These are phyloP conservation scores for Tholera decimalis DNA, from an alignment of 2,888 invertebrate species.

Conservation along the genomic window DNA sequence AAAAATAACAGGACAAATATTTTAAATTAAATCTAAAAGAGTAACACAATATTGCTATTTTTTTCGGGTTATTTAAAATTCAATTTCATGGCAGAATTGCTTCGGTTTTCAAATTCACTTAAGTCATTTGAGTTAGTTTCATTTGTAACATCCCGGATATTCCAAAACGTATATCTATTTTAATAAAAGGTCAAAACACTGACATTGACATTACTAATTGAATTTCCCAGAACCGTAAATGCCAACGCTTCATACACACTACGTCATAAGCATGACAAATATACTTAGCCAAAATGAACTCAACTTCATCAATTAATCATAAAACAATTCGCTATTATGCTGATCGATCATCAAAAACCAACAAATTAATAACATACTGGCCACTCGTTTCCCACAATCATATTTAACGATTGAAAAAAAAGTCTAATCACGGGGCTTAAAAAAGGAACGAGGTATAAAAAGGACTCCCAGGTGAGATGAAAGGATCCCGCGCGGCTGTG, in stretches of 20 bases:
- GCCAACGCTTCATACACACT: conserved; percentile 17
- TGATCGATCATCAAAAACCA: conserved; percentile 74
- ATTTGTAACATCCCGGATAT: not conserved
- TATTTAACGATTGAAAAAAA: conserved; percentile 76
- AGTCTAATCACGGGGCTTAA: conserved; percentile 82
- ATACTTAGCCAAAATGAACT: conserved; percentile 46
- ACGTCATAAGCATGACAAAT: conserved; percentile 50
- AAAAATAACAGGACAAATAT: not conserved
- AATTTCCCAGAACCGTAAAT: conserved; percentile 21
- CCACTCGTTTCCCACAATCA: conserved; percentile 85
- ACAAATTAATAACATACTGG: conserved; percentile 85
- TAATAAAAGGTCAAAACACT: conserved; percentile 11
- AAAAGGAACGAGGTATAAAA: conserved; percentile 72
- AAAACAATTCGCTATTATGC: conserved; percentile 59
- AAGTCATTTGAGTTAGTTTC: not conserved
- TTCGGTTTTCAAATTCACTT: not conserved
- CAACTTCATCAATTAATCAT: conserved; percentile 61
- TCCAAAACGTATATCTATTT: not conserved
- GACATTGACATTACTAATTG: conserved; percentile 34
- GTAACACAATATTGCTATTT: not conserved
- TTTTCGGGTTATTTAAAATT: not conserved
- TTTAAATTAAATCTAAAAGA: not conserved
- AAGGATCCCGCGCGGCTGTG: conserved; percentile 75
- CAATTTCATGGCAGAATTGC: not conserved
- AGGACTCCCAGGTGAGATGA: conserved; percentile 88